Evolutionary conservation across 2,113 vertebrate species (phyloP), one percentile per base, ranked within the genome.

Genomic region (Coregonus clupeaformis): DNA sequence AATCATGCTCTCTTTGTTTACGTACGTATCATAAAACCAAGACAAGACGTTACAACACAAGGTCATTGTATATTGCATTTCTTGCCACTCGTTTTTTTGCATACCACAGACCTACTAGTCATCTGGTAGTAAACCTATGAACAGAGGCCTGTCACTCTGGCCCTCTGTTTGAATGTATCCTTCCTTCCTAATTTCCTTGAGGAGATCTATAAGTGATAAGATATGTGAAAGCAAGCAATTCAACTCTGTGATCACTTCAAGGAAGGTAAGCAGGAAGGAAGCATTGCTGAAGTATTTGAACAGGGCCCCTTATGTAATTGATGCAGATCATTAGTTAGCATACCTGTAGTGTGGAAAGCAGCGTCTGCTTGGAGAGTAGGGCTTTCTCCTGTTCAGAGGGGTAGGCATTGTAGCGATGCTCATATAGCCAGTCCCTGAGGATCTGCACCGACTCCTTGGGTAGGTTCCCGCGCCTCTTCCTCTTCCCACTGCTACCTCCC

Each of bases 331-430:
- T 74, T 16, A 32, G 36, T 9, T 24, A 55, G 24, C 79, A 0
- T 94, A 99, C 98, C 96, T 99, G 97, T 91, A 99, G 94, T 82
- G 97, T 98, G 73, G 98, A 99, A 75, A 99, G 95, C 87, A 96
- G 96, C 30, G 98, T 99, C 82, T 98, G 96, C 73, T 95, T 95
- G 65, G 97, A 98, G 62, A 99, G 89, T 25, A 97, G 93, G 1
- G 95, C 95, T 76, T 99, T 99, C 86, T 99, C 97, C 89, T 98
- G 96, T 71, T 99, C 98, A 0, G 98, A 99, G 52, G 98, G 98
- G 73, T 99, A 99, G 4, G 98, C 98, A 12, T 99, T 99, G 88
- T 97, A 99, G 13, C 98, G 94, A 82, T 99, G 98, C 78, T 98
- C 96, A 27, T 97, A 98, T 13, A 99, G 89, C 98, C 98, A 99